Evolutionary conservation across 2,113 vertebrate species (phyloP), one percentile per base, ranked within the genome.

Genomic region (Ammodramus savannarum): DNA sequence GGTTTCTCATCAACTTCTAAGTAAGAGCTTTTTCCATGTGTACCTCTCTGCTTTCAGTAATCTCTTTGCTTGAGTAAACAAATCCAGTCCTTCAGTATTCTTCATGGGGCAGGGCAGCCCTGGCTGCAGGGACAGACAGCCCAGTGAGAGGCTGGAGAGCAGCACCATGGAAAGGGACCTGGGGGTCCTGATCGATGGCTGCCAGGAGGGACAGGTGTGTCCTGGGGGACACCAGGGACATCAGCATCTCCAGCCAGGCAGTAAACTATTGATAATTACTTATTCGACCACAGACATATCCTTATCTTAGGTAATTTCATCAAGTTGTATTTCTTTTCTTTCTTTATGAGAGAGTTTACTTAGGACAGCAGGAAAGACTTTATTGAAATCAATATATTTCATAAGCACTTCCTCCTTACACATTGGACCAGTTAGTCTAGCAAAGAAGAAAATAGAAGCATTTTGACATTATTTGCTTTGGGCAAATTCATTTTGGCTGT

Each of bases 201-300:
- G 22, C 27, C 54, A 52, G 54, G 27, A 69, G 73, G 54, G 46
- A 1, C 11, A 7, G 1, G 0, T 0, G 0, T 69, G 46, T 29
- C 55, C 63, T 44, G 46, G 8, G 17, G 17, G 1, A 4, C 63
- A 61, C 7, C 62, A 44, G 62, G 32, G 11, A 10, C 27, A 52
- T 52, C 51, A 38, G 46, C 84, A 61, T 32, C 1, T 0, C 32
- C 32, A 22, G 36, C 44, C 0, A 1, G 38, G 21, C 29, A 80
- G 38, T 46, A 46, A 92, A 62, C 18, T 12, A 11, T 41, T 77
- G 16, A 8, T 76, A 48, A 44, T 90, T 76, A 62, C 84, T 84
- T 74, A 25, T 86, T 80, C 59, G 86, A 8, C 29, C 16, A 74
- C 41, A 69, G 46, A 54, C 7, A 20, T 61, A 68, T 57, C 41